phyloP scores from a whole-genome alignment of 2,113 vertebrate species.

The Brachypodius melanocephalos region DNA sequence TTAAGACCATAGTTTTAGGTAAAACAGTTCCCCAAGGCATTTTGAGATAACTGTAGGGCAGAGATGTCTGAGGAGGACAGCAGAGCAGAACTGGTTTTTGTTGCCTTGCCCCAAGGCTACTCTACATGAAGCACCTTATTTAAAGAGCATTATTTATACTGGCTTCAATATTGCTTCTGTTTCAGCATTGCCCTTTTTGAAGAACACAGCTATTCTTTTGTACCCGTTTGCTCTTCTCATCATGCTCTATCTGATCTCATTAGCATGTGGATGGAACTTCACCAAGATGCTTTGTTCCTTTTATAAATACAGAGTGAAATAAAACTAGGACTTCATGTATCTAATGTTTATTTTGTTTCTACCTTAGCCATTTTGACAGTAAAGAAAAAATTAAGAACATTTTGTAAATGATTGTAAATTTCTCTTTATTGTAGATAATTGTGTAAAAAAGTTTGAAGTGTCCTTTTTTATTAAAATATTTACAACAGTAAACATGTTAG shows the following conservation, averaged over 20 bases:
- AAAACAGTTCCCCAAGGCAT: not conserved
- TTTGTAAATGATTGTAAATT: slow-evolving; percentile 74
- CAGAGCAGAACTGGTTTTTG: not conserved
- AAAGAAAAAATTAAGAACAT: not conserved
- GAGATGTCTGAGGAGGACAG: not conserved
- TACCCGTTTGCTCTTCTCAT: slow-evolving; percentile 90
- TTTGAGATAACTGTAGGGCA: not conserved
- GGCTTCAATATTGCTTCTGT: not conserved
- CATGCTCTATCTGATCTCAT: slow-evolving; percentile 88
- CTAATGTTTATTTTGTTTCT: not conserved
- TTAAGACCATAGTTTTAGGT: not conserved
- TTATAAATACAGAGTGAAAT: slow-evolving; percentile 92
- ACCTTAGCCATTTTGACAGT: not conserved
- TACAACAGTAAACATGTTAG: slow-evolving; percentile 66
- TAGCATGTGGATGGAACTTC: slow-evolving; percentile 95
- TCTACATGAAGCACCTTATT: not conserved
- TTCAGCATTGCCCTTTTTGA: slow-evolving; percentile 91
- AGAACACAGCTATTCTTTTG: slow-evolving; percentile 91
- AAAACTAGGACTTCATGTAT: slow-evolving; percentile 11
- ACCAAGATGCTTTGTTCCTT: slow-evolving; percentile 89
- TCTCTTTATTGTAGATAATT: slow-evolving; percentile 72
- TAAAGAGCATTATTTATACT: not conserved
- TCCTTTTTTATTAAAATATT: slow-evolving; percentile 67
- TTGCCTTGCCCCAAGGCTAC: not conserved
- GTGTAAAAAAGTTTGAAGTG: slow-evolving; percentile 64